phyloP scores from a whole-genome alignment of 2,797 vertebrate genomes.

The Xenopus petersii region DNA sequence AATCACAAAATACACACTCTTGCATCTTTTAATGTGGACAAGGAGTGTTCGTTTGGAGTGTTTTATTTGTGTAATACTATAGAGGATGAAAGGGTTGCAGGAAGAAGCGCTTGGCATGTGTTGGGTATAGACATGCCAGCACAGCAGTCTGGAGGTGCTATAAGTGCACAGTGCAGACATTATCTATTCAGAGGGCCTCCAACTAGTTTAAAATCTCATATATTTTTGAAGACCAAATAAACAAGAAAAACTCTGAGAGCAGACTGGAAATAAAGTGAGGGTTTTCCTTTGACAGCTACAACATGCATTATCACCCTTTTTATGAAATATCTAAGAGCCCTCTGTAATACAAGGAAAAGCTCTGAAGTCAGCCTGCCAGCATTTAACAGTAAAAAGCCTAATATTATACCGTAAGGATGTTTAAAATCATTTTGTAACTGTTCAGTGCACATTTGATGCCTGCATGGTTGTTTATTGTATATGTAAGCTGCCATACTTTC shows the following conservation, averaged over 20 bases:
- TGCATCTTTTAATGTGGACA: constrained; percentile 54
- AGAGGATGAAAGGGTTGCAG: constrained; percentile 38
- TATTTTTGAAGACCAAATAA: constrained; percentile 21
- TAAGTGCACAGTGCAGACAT: neutral
- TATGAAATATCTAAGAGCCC: too few relatives aligned
- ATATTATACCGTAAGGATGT: too few relatives aligned
- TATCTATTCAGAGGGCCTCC: constrained; percentile 25
- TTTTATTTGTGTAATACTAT: constrained; percentile 52
- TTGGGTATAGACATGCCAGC: constrained; percentile 17
- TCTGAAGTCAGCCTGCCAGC: too few relatives aligned
- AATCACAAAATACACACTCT: constrained; percentile 32
- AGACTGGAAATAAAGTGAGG: neutral
- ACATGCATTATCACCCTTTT: neutral
- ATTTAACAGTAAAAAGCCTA: too few relatives aligned
- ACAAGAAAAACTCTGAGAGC: neutral
- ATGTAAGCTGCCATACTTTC: too few relatives aligned
- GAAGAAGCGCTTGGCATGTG: constrained; percentile 30
- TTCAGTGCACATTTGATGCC: too few relatives aligned
- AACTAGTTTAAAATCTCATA: neutral
- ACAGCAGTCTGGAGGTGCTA: constrained; percentile 34
- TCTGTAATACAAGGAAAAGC: too few relatives aligned
- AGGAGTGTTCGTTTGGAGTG: constrained; percentile 53
- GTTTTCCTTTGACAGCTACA: neutral
- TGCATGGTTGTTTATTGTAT: too few relatives aligned
- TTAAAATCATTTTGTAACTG: too few relatives aligned